A percentile compares a stretch with the other conserved stretches of the same genome.
phyloP scores from a whole-genome alignment of 2,888 invertebrate genomes.

The Andrena praecox region DNA sequence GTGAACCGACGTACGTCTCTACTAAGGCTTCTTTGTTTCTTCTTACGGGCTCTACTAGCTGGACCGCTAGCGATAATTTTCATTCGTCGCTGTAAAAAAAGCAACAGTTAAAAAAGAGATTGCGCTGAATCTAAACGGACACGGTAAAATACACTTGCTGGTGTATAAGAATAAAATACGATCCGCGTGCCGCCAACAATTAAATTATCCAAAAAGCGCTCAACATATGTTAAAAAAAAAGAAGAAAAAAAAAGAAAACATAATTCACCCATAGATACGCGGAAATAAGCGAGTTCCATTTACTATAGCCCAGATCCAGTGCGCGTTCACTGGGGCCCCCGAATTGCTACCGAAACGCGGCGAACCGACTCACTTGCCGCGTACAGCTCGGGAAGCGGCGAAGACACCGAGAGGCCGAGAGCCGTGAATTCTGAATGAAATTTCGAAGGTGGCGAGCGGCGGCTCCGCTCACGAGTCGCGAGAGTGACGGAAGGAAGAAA shows the following conservation, averaged over 20 bases:
- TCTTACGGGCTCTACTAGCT: too few species aligned
- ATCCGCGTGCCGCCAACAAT: too few species aligned
- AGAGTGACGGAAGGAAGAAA: constrained; percentile 25
- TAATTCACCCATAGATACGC: not conserved
- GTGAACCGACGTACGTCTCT: too few species aligned
- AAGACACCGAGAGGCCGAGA: constrained; percentile 27
- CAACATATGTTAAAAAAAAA: not conserved
- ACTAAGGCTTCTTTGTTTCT: too few species aligned
- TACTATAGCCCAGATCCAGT: constrained; percentile 2
- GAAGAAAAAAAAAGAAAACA: not conserved
- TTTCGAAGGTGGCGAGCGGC: not conserved
- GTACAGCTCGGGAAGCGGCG: not conserved
- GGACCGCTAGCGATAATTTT: not conserved
- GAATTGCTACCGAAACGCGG: constrained; percentile 28
- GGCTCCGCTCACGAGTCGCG: not conserved
- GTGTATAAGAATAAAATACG: too few species aligned
- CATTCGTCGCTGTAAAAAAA: constrained; percentile 9
- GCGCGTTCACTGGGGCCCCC: not conserved
- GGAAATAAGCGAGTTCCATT: constrained; percentile 5
- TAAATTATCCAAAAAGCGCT: not conserved
- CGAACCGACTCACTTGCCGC: constrained; percentile 17
- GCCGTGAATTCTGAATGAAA: constrained; percentile 46
- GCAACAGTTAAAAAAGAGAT: not conserved
- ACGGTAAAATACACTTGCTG: too few species aligned
- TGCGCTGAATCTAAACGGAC: not conserved